Evolutionary conservation across 1,140 invertebrate genomes (phyloP).

Genomic region (Trachymyrmex septentrionalis): DNA sequence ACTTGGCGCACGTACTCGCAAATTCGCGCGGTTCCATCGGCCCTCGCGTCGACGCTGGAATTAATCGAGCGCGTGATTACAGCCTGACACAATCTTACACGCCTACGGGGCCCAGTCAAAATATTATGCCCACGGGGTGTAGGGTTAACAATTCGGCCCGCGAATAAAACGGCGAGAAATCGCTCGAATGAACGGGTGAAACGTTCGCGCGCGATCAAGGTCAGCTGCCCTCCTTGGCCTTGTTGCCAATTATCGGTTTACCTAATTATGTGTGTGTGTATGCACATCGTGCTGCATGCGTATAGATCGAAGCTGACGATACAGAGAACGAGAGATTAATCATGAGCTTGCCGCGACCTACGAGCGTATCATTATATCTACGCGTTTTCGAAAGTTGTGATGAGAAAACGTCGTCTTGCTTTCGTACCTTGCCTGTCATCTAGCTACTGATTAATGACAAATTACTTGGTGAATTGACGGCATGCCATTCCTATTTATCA

Average conservation of each 20-base stretch:
- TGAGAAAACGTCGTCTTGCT: slow-evolving; percentile 12
- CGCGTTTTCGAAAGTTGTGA: slow-evolving; percentile 28
- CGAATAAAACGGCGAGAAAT: slow-evolving; percentile 42
- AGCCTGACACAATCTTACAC: slow-evolving; percentile 42
- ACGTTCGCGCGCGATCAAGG: slow-evolving; percentile 37
- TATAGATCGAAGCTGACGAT: slow-evolving; percentile 27
- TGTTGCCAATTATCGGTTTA: slow-evolving; percentile 57
- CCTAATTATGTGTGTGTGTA: slow-evolving; percentile 40
- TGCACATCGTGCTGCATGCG: slow-evolving; percentile 25
- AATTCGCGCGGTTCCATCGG: slow-evolving; percentile 1
- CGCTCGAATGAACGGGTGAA: slow-evolving; percentile 1
- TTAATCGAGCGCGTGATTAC: slow-evolving; percentile 60
- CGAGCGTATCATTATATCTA: slow-evolving; percentile 25
- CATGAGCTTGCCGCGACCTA: slow-evolving; percentile 4
- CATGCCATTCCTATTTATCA: slow-evolving; percentile 31
- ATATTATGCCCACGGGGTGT: slow-evolving; percentile 34
- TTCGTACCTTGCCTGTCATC: slow-evolving; percentile 28
- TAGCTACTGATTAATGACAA: slow-evolving; percentile 54
- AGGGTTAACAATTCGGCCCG: slow-evolving; percentile 41
- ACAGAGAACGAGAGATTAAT: slow-evolving; percentile 44
- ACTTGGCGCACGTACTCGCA: slow-evolving; percentile 31
- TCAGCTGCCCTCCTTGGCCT: slow-evolving; percentile 40
- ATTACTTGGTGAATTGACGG: slow-evolving; percentile 26
- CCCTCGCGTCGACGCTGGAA: slow-evolving; percentile 48
- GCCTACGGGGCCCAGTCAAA: slow-evolving; percentile 55